Conservation (phyloP, 2,113 vertebrate genomes). For the Piliocolobus tephrosceles region DNA sequence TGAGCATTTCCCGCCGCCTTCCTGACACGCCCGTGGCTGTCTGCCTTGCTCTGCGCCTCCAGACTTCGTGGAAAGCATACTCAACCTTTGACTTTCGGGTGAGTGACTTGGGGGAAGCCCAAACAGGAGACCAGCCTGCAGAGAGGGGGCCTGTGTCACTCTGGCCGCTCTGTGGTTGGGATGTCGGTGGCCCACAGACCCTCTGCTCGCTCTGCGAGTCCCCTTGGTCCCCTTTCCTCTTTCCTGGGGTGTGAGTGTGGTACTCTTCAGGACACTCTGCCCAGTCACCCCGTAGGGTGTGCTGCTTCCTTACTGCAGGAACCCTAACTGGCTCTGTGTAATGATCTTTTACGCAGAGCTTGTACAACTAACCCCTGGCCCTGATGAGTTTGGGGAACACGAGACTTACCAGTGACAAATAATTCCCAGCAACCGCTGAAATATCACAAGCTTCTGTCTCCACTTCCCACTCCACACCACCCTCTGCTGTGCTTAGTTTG, state of each 20-base stretch:
- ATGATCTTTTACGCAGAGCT: background rate
- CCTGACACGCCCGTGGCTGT: background rate
- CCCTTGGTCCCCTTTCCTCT: background rate
- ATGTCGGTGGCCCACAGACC: background rate
- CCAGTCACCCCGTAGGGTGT: too few relatives aligned
- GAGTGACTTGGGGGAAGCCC: background rate
- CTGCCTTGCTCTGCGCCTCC: background rate
- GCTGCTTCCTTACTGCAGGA: background rate
- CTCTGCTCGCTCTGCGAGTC: background rate
- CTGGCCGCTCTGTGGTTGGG: background rate
- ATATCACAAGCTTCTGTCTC: background rate
- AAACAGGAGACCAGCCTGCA: background rate
- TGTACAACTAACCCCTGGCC: background rate
- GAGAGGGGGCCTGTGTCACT: background rate
- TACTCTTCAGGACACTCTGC: background rate
- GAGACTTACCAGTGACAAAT: background rate
- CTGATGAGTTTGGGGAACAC: background rate
- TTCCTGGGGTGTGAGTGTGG: background rate
- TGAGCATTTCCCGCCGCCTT: too few relatives aligned
- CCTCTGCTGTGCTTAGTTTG: background rate
- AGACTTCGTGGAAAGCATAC: background rate
- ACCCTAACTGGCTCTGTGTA: background rate
- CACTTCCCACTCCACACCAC: fast-evolving
- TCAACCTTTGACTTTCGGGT: background rate
- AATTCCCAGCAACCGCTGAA: background rate